Conservation (phyloP, 2,888 invertebrate species). For the Steinernema scapterisci region DNA sequence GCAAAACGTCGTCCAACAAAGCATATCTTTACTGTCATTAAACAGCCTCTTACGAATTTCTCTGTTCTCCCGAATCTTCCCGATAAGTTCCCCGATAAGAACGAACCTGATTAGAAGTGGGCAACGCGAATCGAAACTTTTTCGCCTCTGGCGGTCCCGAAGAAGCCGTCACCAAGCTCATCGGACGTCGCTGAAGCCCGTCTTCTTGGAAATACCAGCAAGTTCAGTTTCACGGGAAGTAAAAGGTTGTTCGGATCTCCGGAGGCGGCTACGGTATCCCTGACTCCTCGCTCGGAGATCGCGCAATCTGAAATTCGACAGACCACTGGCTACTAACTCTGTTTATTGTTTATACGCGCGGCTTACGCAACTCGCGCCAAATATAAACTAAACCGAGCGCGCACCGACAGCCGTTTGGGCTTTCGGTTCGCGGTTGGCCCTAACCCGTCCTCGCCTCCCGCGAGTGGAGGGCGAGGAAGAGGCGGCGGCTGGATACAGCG, state of each 20-base stretch:
- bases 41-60: no score
- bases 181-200: conserved; percentile 1
- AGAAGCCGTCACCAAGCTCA: conserved; percentile 43
- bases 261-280: neutral
- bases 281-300: neutral
- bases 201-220: no score
- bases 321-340: conserved; percentile 4
- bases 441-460: conserved; percentile 5
- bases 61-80: no score
- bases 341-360: conserved; percentile 30
- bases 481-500: neutral
- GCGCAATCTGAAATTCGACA: conserved; percentile 16
- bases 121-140: conserved; percentile 45
- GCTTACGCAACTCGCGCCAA: conserved; percentile 31
- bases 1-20: no score
- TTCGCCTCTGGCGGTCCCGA: conserved; percentile 45
- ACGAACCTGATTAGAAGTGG: conserved; percentile 41
- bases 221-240: neutral
- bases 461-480: neutral
- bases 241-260: neutral
- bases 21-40: no score
- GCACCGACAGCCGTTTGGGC: no score
- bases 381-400: conserved; percentile 22
- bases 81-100: neutral
- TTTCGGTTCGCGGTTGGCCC: conserved; percentile 20